These are phyloP conservation scores for pig (Sus scrofa) DNA, from an alignment of 2,113 vertebrate genomes.

Conservation along the genomic window DNA sequence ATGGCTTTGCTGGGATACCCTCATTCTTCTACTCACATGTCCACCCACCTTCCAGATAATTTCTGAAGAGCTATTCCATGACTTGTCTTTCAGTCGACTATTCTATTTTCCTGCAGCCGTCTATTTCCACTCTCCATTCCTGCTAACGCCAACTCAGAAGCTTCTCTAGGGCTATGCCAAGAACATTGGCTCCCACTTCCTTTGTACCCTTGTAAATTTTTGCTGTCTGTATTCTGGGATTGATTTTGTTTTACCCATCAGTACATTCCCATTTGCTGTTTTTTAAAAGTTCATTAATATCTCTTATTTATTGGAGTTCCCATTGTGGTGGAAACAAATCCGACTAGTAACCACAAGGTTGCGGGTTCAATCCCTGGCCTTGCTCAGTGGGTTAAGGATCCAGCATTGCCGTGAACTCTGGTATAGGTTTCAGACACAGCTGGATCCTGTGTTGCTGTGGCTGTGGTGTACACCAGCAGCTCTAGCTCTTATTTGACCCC, in stretches of 20 bases:
- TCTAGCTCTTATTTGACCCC: too few species aligned
- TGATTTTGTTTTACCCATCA: not conserved
- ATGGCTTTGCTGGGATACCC: not conserved
- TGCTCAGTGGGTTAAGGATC: too few species aligned
- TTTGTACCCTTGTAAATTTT: not conserved
- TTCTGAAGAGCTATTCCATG: not conserved
- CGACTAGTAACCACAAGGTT: too few species aligned
- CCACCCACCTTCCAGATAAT: not conserved
- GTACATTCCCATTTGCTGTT: not conserved
- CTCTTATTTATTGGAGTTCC: not conserved
- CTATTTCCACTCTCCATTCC: not conserved
- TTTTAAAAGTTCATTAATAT: conserved; percentile 35
- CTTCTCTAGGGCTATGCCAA: not conserved
- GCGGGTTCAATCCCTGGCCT: too few species aligned
- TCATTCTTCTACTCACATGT: not conserved
- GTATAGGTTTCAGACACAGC: too few species aligned
- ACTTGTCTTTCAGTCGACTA: not conserved
- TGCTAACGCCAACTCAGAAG: not conserved
- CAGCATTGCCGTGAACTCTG: too few species aligned
- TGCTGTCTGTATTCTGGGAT: not conserved
- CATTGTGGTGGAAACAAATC: too few species aligned
- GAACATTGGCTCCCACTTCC: not conserved
- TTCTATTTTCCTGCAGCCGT: not conserved
- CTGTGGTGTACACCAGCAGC: too few species aligned
- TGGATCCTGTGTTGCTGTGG: too few species aligned